Evolutionary conservation across 2,888 invertebrate species (phyloP), one percentile per base, ranked within the genome.

Genomic region (Esperia sulphurella): DNA sequence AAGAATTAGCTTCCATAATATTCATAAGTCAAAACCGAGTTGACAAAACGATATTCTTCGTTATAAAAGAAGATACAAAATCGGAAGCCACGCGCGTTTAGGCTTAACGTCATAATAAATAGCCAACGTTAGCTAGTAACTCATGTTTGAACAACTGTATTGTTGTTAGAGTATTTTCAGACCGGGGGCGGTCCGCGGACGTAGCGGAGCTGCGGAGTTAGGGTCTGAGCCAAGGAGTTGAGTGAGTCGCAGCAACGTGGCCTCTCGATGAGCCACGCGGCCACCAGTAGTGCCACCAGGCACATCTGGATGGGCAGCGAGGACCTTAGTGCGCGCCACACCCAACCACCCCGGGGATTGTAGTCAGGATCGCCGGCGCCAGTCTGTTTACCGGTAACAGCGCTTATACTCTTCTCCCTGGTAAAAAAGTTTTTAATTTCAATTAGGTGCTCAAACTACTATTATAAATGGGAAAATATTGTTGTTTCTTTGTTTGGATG

Each of bases 101-200:
- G 21, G 21, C 21, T 21, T 5, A 21, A 21, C 21, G 21, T 21
- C 21, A 21, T 21, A 21, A 21, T 21, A 21, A 21, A 21, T 21
- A 21, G 21, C 21, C 5, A 21, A 5, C 3, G 33, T 1, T 33
- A 33, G 33, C 33, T 33, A 33, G 33, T 33, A 33, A 33, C 10
- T 8, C 10, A 33, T 12, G 8, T 52, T 63, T 65, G 68, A 62
- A 69, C 70, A 12, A 5, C 3, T 21, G 48, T 45, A n/a, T n/a
- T 43, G 48, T 45, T 31, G 46, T 48, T 52, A 51, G 44, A 45
- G 43, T 12, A 50, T 45, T 54, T 74, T 92, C 91, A 95, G 59
- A 95, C 92, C 8, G 96, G 96, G 14, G 95, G 96, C 9, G 95
- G 95, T 54, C 95, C 95, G 52, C 94, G 92, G n/a, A 95, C 92